Percentiles rank a stretch among this genome's conserved stretches.
phyloP scores from a whole-genome alignment of 1,140 invertebrate species.

The Coboldia fuscipes region DNA sequence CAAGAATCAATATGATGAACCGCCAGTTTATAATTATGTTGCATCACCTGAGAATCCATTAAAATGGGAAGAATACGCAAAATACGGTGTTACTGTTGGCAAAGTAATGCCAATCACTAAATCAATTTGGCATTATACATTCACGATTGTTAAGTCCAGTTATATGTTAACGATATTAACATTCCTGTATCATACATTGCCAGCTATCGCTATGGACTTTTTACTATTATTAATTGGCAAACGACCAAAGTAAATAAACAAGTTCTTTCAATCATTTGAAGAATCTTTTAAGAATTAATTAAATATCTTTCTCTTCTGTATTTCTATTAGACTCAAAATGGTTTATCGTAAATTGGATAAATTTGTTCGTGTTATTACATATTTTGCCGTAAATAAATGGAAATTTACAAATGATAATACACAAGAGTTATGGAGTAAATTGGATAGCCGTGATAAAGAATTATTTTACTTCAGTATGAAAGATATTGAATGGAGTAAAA shows the following conservation, averaged over 20 bases:
- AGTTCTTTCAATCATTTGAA: background rate
- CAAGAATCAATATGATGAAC: slow-evolving; percentile 17
- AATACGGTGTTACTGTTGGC: slow-evolving; percentile 20
- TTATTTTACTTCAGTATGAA: slow-evolving; percentile 48
- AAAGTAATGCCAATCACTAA: slow-evolving; percentile 19
- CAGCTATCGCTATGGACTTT: slow-evolving; percentile 32
- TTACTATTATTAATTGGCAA: slow-evolving; percentile 25
- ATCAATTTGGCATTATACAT: slow-evolving; percentile 28
- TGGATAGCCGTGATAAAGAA: slow-evolving; percentile 35
- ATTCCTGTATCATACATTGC: slow-evolving; percentile 32
- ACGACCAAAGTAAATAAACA: slow-evolving; percentile 25
- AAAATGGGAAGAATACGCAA: slow-evolving; percentile 37
- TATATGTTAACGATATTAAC: slow-evolving; percentile 24
- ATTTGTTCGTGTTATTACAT: slow-evolving; percentile 41
- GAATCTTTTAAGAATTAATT: background rate
- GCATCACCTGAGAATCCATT: slow-evolving; percentile 41
- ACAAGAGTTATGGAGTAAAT: slow-evolving; percentile 29
- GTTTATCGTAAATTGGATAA: slow-evolving; percentile 53
- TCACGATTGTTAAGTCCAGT: slow-evolving; percentile 24
- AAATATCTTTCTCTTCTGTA: background rate
- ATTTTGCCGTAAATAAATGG: slow-evolving; percentile 48
- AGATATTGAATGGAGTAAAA: slow-evolving; percentile 39
- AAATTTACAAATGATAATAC: slow-evolving; percentile 45
- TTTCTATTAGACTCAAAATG: background rate
- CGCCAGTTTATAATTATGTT: slow-evolving; percentile 48